Conservation (phyloP, 2,888 invertebrate species). For the Alloplasta piceator region DNA sequence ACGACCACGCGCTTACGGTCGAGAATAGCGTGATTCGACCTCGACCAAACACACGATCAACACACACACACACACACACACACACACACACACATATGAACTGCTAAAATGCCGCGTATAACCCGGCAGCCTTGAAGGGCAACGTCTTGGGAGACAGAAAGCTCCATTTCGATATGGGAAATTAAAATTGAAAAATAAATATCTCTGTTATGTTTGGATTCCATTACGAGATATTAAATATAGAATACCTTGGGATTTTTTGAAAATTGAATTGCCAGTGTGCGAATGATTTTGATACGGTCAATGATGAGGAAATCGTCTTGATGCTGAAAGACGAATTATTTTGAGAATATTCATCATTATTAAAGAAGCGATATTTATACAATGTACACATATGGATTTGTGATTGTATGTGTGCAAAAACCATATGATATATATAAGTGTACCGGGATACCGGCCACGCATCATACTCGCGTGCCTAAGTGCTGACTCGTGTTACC, state of each 20-base stretch:
- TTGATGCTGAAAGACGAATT: not conserved
- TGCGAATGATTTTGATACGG: not conserved
- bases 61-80: not conserved
- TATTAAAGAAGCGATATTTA: not conserved
- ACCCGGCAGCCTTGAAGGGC: constrained; percentile 39
- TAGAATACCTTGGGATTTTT: not conserved
- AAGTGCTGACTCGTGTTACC: constrained; percentile 82
- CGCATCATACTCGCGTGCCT: constrained; percentile 67
- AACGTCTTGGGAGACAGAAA: not conserved
- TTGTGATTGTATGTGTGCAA: too few relatives aligned
- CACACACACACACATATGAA: not conserved
- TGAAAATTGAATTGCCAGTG: not conserved
- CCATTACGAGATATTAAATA: not conserved
- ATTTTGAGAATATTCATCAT: constrained; percentile 24
- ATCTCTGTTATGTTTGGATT: not conserved
- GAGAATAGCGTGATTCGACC: constrained; percentile 47
- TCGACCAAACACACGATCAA: constrained; percentile 24
- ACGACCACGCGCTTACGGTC: constrained; percentile 20
- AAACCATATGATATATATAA: constrained; percentile 35
- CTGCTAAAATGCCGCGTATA: not conserved
- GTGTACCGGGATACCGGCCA: constrained; percentile 38
- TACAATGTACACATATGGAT: too few relatives aligned
- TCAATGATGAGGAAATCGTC: not conserved
- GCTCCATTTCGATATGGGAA: constrained; percentile 3
- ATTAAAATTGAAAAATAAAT: constrained; percentile 14